Evolutionary conservation across 2,888 invertebrate genomes (phyloP), one percentile per base, ranked within the genome.

Genomic region (Tanypteryx hageni): DNA sequence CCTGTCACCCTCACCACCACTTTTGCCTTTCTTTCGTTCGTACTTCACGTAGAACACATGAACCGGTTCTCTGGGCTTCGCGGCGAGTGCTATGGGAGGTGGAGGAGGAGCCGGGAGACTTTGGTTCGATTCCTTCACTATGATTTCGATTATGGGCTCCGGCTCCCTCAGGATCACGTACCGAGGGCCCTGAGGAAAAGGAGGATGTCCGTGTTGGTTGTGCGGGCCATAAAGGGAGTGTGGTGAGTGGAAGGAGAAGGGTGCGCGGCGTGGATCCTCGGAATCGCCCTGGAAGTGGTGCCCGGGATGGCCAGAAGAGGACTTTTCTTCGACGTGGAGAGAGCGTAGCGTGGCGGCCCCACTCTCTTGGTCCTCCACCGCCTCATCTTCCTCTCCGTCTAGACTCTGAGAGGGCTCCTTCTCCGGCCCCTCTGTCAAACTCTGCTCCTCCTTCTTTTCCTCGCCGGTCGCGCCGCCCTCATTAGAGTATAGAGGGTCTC

Each of bases 11-110:
- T 97, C 96, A 93, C 97, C 96, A 0, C 97, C 96, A 57, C 94
- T 93, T 86, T 94, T 94, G 2, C 94, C 94, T 93, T 96, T 93
- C 22, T 92, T 18, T 97, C 96, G 93, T 94, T 98, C 98, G 94
- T 98, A 98, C 95, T 98, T 98, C 0, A 98, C 98, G 94, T 98
- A 98, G 94, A 98, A 98, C 0, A 98, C 98, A 94, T 98, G 98
- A 76, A 98, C 98, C 58, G 98, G 98, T 94, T 98, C 98, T 94
- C 98, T 98, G 0, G 96, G 95, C 22, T 96, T 95, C 3, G 96
- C 96, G 18, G 93, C 93, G 13, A 96, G 95, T 9, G 95, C 95
- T 0, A 95, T 95, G 0, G 95, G 95, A 0, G 96, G 96, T 3
- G 93, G 93, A 44, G 93, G 94, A 8, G 96, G 96, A 3, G 97